These are phyloP conservation scores for Telenomus remus DNA, from an alignment of 1,140 invertebrate species.

Conservation along the genomic window DNA sequence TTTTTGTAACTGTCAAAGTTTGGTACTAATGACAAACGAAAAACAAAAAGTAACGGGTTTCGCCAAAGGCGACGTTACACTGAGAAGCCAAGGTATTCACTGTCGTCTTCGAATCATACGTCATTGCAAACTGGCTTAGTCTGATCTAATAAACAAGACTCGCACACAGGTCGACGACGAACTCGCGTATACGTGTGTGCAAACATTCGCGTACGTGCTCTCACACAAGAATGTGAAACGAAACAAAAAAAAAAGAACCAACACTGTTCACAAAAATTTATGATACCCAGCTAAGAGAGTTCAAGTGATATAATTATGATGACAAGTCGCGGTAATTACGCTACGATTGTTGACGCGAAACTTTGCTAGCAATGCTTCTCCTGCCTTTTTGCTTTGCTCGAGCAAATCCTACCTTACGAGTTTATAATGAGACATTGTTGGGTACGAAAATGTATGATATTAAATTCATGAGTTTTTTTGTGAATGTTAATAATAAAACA, in stretches of 20 bases:
- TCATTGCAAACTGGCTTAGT: slow-evolving; percentile 73
- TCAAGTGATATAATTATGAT: slow-evolving; percentile 9
- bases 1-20: too few relatives aligned
- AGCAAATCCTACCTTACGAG: too few relatives aligned
- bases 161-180: slow-evolving; percentile 39
- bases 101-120: slow-evolving; percentile 62
- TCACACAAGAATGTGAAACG: slow-evolving; percentile 1
- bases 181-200: slow-evolving; percentile 15
- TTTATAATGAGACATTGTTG: too few relatives aligned
- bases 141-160: slow-evolving; percentile 72
- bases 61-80: slow-evolving; percentile 45
- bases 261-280: slow-evolving; percentile 32
- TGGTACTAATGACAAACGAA: too few relatives aligned
- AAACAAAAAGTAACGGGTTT: slow-evolving; percentile 26
- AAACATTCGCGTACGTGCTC: slow-evolving; percentile 10
- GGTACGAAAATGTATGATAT: too few relatives aligned
- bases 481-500: too few relatives aligned
- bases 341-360: slow-evolving; percentile 10
- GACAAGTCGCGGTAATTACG: slow-evolving; percentile 14
- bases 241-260: slow-evolving; percentile 2
- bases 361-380: background rate
- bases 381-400: background rate
- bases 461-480: too few relatives aligned
- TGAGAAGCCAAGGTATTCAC: slow-evolving; percentile 64
- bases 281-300: background rate